Conservation (phyloP, 92 coral and sea anemone species). For the Epizoanthus scotinus region DNA sequence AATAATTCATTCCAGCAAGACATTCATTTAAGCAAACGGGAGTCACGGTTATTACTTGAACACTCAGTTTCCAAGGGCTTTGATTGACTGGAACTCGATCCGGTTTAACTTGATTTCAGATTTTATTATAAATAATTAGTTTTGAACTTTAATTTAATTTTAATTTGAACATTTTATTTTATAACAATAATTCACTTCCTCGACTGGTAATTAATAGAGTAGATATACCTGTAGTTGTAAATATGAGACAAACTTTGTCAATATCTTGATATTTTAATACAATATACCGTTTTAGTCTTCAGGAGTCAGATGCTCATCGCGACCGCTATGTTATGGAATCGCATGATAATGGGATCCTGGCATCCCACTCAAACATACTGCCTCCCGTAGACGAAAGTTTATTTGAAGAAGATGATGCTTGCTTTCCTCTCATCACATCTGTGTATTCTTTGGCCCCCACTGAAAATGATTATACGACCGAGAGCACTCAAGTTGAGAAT, state of each 20-base stretch:
- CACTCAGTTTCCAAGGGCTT: too few species aligned
- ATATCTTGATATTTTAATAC: background rate
- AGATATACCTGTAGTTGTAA: background rate
- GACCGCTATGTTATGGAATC: background rate
- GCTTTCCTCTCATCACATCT: constrained; percentile 75
- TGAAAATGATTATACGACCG: constrained; percentile 1
- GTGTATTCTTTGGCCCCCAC: constrained; percentile 75
- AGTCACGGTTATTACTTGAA: too few species aligned
- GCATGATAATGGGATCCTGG: too few species aligned
- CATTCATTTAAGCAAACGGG: too few species aligned
- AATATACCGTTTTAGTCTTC: constrained; percentile 11
- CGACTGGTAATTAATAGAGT: too few species aligned
- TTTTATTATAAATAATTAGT: too few species aligned
- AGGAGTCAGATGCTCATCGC: constrained; percentile 5
- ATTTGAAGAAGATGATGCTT: constrained; percentile 69
- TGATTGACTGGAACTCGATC: too few species aligned
- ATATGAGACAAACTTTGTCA: background rate
- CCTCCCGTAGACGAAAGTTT: constrained; percentile 74
- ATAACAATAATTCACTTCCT: too few species aligned
- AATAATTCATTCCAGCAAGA: too few species aligned
- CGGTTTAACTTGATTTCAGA: too few species aligned
- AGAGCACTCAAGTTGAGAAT: background rate
- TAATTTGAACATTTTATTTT: too few species aligned
- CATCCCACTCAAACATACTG: background rate
- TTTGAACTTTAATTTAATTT: too few species aligned